A percentile compares a stretch with the other conserved stretches of the same genome.
phyloP scores from a whole-genome alignment of 2,113 vertebrate species.

The Eidolon helvum region DNA sequence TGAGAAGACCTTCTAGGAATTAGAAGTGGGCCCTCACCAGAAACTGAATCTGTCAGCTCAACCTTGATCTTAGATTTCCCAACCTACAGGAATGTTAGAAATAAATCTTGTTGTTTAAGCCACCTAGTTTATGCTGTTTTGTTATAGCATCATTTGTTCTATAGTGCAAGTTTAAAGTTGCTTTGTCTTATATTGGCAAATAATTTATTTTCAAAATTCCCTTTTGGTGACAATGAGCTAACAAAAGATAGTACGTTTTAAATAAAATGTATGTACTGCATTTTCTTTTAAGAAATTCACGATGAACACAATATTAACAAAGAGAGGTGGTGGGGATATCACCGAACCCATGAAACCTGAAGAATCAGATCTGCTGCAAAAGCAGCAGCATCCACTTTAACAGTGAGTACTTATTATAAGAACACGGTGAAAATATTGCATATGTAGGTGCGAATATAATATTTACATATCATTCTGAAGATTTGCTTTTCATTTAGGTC shows the following conservation, averaged over 20 bases:
- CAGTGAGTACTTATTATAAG: not conserved
- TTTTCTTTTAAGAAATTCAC: not conserved
- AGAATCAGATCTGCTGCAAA: not conserved
- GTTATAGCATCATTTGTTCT: not conserved
- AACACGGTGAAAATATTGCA: not conserved
- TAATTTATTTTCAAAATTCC: not conserved
- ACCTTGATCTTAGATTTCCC: not conserved
- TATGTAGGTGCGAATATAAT: not conserved
- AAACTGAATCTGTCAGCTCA: not conserved
- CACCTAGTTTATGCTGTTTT: not conserved
- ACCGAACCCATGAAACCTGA: not conserved
- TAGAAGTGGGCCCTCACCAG: not conserved
- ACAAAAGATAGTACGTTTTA: not conserved
- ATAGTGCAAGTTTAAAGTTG: not conserved
- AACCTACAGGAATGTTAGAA: not conserved
- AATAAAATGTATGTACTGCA: not conserved
- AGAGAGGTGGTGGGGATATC: rapidly evolving
- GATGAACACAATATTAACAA: not conserved
- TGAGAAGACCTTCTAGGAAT: not conserved
- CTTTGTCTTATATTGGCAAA: not conserved
- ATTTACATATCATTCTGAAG: not conserved
- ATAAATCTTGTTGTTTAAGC: not conserved
- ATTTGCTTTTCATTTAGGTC: not conserved
- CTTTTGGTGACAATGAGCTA: not conserved
- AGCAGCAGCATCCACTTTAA: not conserved